Evolutionary conservation across 2,888 invertebrate species (phyloP).

Genomic region (Endomychus coccineus): DNA sequence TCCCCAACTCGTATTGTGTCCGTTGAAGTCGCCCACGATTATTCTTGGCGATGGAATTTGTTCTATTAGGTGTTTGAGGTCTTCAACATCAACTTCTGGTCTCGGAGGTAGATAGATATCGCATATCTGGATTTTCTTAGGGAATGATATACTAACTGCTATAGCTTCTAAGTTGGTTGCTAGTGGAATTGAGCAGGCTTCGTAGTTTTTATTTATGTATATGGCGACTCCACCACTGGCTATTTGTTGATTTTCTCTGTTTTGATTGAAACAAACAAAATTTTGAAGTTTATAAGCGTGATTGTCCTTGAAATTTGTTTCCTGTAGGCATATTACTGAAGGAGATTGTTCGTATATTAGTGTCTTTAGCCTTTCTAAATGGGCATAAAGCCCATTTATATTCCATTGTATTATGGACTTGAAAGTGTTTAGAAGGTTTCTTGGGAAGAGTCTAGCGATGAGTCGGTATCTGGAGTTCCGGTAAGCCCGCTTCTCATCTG

Average conservation of each 20-base stretch:
- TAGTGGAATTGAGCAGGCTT: constrained; percentile 6
- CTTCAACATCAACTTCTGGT: constrained; percentile 7
- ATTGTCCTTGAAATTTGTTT: constrained; percentile 14
- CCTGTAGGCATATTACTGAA: constrained; percentile 12
- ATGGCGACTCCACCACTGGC: constrained; percentile 13
- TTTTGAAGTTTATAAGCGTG: constrained; percentile 12
- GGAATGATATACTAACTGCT: constrained; percentile 9
- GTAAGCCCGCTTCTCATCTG: too few relatives aligned
- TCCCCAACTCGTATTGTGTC: constrained; percentile 12
- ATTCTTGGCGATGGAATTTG: constrained; percentile 13
- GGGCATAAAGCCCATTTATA: constrained; percentile 10
- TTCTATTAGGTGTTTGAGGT: constrained; percentile 4
- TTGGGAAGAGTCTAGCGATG: too few relatives aligned
- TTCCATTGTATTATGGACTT: constrained; percentile 14
- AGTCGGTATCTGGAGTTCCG: too few relatives aligned
- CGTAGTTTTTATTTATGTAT: constrained; percentile 4
- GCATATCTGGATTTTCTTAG: constrained; percentile 11
- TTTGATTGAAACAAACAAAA: constrained; percentile 6
- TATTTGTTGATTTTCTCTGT: background rate
- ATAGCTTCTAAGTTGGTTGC: constrained; percentile 12
- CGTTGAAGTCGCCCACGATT: constrained; percentile 14
- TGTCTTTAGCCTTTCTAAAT: constrained; percentile 10
- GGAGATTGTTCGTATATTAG: constrained; percentile 6
- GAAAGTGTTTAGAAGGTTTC: too few relatives aligned
- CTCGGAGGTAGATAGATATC: constrained; percentile 11